phyloP scores from a whole-genome alignment of 2,797 vertebrate genomes.

The Parauchenoglanis ngamensis region DNA sequence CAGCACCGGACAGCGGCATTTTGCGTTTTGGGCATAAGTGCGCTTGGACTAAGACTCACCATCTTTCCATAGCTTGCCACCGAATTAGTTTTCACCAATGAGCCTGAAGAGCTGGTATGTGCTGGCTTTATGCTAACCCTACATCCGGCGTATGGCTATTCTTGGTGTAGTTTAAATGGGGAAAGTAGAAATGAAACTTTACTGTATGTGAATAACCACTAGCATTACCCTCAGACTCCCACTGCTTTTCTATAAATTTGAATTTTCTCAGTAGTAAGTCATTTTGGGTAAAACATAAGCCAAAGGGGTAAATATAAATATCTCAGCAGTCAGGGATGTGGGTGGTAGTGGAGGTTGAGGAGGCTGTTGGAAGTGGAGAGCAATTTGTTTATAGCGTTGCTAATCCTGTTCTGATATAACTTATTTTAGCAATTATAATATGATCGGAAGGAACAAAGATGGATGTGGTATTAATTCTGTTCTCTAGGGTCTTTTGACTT shows the following conservation, averaged over 20 bases:
- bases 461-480: slow-evolving; percentile 23
- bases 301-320: slow-evolving; percentile 1
- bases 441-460: not conserved
- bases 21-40: not conserved
- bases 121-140: not conserved
- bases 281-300: slow-evolving; percentile 9
- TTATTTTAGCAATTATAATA: slow-evolving; percentile 22
- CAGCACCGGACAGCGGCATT: slow-evolving; percentile 2
- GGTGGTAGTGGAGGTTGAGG: slow-evolving; percentile 6
- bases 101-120: not conserved
- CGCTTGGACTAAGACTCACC: not conserved
- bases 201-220: not conserved
- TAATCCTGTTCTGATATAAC: slow-evolving; percentile 17
- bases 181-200: not conserved
- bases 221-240: not conserved
- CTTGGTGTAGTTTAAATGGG: not conserved
- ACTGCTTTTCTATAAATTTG: not conserved
- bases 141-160: not conserved
- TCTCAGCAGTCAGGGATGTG: slow-evolving; percentile 7
- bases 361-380: not conserved
- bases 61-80: not conserved
- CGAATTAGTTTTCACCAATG: not conserved
- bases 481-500: slow-evolving; percentile 6
- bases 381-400: slow-evolving; percentile 25
- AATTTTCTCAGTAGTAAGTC: slow-evolving; percentile 8